These are phyloP conservation scores for Chloebia gouldiae DNA, from an alignment of 2,113 vertebrate species.

Conservation along the genomic window DNA sequence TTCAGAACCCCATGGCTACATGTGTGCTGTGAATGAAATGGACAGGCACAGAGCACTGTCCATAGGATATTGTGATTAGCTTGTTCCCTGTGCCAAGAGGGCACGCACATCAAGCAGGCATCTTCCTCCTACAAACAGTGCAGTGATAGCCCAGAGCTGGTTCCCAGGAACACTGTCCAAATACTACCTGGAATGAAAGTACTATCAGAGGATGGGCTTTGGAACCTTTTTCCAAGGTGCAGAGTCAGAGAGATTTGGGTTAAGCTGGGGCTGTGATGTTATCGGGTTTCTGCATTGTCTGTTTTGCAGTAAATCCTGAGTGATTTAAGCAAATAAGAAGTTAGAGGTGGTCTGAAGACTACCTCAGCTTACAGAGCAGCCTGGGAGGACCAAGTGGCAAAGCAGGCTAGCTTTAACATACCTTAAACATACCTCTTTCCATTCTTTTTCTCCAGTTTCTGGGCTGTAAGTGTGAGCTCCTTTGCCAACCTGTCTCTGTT, in stretches of 20 bases:
- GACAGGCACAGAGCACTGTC: neutral
- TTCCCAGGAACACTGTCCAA: neutral
- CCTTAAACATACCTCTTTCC: neutral
- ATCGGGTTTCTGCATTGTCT: neutral
- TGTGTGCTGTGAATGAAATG: neutral
- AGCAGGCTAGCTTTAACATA: neutral
- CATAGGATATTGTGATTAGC: neutral
- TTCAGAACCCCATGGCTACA: neutral
- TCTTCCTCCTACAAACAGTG: neutral
- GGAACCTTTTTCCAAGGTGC: neutral
- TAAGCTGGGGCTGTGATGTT: neutral
- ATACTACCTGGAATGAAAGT: neutral
- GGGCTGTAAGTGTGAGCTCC: neutral
- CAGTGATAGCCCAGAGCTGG: neutral
- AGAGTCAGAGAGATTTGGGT: neutral
- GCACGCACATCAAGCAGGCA: rapidly evolving
- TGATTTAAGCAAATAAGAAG: neutral
- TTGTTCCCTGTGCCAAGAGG: neutral
- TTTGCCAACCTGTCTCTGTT: neutral
- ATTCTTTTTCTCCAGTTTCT: neutral
- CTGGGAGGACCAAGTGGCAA: neutral
- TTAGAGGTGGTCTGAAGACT: neutral
- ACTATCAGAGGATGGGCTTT: neutral
- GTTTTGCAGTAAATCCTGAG: neutral
- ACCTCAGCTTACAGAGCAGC: neutral